These are phyloP conservation scores for Macrosoma leucophasiata DNA, from an alignment of 2,888 invertebrate genomes.

Conservation along the genomic window DNA sequence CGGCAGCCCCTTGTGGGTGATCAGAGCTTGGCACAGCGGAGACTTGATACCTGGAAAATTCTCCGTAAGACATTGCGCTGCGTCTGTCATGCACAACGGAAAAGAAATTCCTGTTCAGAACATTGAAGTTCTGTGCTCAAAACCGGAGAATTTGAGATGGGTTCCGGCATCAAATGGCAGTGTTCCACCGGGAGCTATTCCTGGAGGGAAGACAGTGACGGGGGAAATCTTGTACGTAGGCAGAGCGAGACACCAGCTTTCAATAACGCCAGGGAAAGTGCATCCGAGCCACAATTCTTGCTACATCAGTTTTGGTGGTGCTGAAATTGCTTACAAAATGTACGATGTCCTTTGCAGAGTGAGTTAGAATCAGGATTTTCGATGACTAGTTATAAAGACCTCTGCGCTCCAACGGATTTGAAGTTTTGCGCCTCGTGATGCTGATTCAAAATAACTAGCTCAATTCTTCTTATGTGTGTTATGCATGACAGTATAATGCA, in stretches of 20 bases:
- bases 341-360: constrained; percentile 61
- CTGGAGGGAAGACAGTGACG: constrained; percentile 64
- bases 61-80: constrained; percentile 58
- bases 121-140: constrained; percentile 58
- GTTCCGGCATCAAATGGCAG: constrained; percentile 68
- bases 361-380: constrained; percentile 34
- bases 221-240: constrained; percentile 74
- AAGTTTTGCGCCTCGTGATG: no score
- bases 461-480: no score
- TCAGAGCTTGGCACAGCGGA: constrained; percentile 61
- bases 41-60: constrained; percentile 67
- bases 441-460: no score
- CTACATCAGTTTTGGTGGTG: constrained; percentile 59
- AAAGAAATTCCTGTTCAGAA: constrained; percentile 64
- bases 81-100: constrained; percentile 53
- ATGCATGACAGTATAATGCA: no score
- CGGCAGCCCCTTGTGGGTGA: constrained; percentile 66
- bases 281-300: constrained; percentile 60
- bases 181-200: constrained; percentile 72
- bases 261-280: constrained; percentile 75
- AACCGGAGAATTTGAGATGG: constrained; percentile 63
- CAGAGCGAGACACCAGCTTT: constrained; percentile 72
- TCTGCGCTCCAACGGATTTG: no score
- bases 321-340: constrained; percentile 56
- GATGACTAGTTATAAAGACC: constrained; percentile 2